Percentiles rank a stretch among this genome's conserved stretches.
These are phyloP conservation scores for Rhinopomastus cyanomelas DNA, from an alignment of 2,113 vertebrate species.

Conservation along the genomic window DNA sequence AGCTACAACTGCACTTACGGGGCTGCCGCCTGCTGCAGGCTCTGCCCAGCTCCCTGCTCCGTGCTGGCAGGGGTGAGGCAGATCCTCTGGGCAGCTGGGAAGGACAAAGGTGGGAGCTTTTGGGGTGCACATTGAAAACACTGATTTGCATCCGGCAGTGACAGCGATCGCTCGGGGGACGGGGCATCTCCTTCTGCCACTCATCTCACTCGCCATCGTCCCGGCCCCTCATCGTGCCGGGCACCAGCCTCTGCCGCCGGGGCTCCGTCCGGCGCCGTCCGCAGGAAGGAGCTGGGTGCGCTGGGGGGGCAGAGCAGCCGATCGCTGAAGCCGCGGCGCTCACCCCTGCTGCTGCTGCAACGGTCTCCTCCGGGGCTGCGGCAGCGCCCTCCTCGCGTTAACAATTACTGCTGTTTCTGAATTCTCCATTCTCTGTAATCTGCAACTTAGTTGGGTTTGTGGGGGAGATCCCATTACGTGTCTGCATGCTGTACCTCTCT, in stretches of 20 bases:
- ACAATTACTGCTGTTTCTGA: slow-evolving; percentile 99
- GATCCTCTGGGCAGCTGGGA: slow-evolving; percentile 47
- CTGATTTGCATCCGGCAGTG: slow-evolving; percentile 62
- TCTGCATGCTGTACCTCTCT: slow-evolving; percentile 99
- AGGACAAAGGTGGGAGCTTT: slow-evolving; percentile 54
- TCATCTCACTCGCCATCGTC: slow-evolving; percentile 67
- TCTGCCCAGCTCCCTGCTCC: slow-evolving; percentile 40
- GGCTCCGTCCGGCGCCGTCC: slow-evolving; percentile 67
- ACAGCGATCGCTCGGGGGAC: slow-evolving; percentile 32
- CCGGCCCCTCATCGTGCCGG: slow-evolving; percentile 53
- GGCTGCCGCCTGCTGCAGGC: slow-evolving; percentile 21
- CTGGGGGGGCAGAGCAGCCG: slow-evolving; percentile 40
- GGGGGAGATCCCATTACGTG: slow-evolving; percentile 97
- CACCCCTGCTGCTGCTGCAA: slow-evolving; percentile 52
- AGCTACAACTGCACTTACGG: background rate
- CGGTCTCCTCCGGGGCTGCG: slow-evolving; percentile 58
- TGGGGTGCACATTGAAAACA: slow-evolving; percentile 55
- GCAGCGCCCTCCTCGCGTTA: slow-evolving; percentile 74
- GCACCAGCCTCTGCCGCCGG: slow-evolving; percentile 36
- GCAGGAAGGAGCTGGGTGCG: slow-evolving; percentile 56
- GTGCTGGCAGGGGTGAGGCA: slow-evolving; percentile 51
- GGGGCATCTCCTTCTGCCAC: slow-evolving; percentile 61
- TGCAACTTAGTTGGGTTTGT: slow-evolving; percentile 99
- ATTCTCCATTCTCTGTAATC: slow-evolving; percentile 99
- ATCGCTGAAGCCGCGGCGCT: slow-evolving; percentile 55